phyloP scores from a whole-genome alignment of 2,797 vertebrate genomes.

The Esox masquinongy region DNA sequence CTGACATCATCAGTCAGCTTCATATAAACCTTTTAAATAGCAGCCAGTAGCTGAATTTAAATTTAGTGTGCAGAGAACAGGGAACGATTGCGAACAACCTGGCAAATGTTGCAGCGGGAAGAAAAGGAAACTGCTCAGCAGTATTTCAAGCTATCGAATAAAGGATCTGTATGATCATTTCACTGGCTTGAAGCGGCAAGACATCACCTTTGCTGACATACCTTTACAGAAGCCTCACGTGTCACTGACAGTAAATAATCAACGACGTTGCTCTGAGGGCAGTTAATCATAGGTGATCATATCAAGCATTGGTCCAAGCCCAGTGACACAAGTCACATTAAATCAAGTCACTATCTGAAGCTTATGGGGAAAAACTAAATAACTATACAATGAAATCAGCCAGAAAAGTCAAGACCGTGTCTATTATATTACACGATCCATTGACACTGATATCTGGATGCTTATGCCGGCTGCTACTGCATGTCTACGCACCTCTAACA shows the following conservation, averaged over 20 bases:
- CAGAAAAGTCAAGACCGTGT: background rate
- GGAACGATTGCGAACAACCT: background rate
- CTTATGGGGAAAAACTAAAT: background rate
- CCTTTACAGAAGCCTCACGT: background rate
- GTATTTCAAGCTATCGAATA: constrained; percentile 6
- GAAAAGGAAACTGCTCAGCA: background rate
- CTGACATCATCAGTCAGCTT: constrained; percentile 7
- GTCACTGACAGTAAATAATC: background rate
- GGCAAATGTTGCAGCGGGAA: background rate
- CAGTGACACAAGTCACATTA: background rate
- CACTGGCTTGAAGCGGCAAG: background rate
- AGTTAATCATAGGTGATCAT: background rate
- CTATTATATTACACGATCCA: background rate
- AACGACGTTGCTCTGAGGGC: background rate
- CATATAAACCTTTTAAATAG: constrained; percentile 5
- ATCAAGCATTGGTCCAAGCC: background rate
- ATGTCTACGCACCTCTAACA: constrained; percentile 22
- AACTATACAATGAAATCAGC: background rate
- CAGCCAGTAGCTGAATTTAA: background rate
- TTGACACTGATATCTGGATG: background rate
- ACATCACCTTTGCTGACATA: background rate
- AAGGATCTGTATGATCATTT: background rate
- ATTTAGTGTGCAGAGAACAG: constrained; percentile 9
- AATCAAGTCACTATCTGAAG: background rate
- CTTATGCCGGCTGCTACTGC: background rate